Evolutionary conservation across 2,797 vertebrate genomes (phyloP).

Genomic region (Dendrocincla fuliginosa): DNA sequence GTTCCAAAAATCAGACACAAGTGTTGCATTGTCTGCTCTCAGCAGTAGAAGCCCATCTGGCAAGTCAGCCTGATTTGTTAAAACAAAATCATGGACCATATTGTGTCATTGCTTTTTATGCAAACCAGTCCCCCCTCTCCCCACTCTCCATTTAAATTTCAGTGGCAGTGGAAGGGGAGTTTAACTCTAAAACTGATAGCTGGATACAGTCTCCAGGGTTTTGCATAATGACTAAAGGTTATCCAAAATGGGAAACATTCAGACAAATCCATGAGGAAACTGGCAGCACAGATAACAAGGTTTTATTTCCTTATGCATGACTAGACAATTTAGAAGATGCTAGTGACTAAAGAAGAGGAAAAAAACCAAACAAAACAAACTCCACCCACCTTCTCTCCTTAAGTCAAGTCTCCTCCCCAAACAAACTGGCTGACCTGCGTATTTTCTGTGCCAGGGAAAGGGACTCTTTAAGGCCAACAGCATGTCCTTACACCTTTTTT

Average conservation of each 20-base stretch:
- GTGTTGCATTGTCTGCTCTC: neutral
- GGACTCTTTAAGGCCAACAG: neutral
- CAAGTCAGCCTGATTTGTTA: slow-evolving; percentile 1
- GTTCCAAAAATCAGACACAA: neutral
- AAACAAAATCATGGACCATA: neutral
- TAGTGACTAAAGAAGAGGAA: neutral
- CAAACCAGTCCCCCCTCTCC: neutral
- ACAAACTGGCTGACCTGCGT: neutral
- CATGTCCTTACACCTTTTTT: neutral
- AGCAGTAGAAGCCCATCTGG: neutral
- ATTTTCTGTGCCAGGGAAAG: neutral
- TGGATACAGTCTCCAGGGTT: neutral
- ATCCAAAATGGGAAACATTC: neutral
- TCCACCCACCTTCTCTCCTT: neutral
- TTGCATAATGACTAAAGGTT: neutral
- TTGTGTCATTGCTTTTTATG: neutral
- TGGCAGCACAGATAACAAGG: neutral
- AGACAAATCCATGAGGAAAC: neutral
- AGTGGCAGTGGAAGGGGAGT: neutral
- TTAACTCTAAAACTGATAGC: neutral
- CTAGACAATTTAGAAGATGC: neutral
- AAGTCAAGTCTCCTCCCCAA: neutral
- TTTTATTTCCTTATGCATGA: neutral
- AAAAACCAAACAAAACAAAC: neutral
- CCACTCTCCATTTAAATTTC: neutral